Evolutionary conservation across 2,888 invertebrate genomes (phyloP).

Genomic region (Zygothrica quintamaculata): DNA sequence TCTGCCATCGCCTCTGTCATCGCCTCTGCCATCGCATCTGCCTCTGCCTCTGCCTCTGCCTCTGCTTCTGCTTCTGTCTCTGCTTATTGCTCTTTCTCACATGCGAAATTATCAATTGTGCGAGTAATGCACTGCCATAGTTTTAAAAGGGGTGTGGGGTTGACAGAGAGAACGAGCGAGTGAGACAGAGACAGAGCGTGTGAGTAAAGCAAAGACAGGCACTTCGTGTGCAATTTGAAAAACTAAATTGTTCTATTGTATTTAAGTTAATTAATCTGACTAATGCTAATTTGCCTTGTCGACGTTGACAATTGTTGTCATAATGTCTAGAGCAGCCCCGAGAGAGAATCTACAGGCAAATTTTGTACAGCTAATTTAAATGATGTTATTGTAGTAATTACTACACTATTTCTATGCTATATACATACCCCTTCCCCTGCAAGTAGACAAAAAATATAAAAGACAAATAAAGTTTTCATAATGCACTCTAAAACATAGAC

Average conservation of each 20-base stretch:
- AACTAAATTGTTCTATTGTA: conserved; percentile 79
- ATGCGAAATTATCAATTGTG: conserved; percentile 73
- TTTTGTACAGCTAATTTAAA: conserved; percentile 17
- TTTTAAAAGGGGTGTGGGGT: conserved; percentile 1
- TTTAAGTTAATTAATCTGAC: conserved; percentile 80
- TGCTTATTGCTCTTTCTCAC: conserved; percentile 26
- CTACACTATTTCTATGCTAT: background rate
- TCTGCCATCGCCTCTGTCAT: no score
- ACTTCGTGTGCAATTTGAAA: conserved; percentile 68
- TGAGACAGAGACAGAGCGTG: conserved; percentile 3
- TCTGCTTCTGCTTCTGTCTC: no score
- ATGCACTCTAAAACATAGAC: background rate
- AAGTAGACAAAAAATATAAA: no score
- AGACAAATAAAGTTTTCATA: background rate
- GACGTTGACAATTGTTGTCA: conserved; percentile 60
- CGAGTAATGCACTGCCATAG: conserved; percentile 7
- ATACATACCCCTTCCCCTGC: no score
- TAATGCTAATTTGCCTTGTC: conserved; percentile 71
- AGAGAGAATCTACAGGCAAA: no score
- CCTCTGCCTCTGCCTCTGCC: background rate
- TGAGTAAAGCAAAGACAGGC: conserved; percentile 23
- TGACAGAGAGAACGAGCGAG: background rate
- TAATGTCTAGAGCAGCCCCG: conserved; percentile 19
- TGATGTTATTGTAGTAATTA: conserved; percentile 30
- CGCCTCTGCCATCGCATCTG: background rate